Conservation (phyloP, 2,888 invertebrate species). For the Hofmannophila pseudospretella region DNA sequence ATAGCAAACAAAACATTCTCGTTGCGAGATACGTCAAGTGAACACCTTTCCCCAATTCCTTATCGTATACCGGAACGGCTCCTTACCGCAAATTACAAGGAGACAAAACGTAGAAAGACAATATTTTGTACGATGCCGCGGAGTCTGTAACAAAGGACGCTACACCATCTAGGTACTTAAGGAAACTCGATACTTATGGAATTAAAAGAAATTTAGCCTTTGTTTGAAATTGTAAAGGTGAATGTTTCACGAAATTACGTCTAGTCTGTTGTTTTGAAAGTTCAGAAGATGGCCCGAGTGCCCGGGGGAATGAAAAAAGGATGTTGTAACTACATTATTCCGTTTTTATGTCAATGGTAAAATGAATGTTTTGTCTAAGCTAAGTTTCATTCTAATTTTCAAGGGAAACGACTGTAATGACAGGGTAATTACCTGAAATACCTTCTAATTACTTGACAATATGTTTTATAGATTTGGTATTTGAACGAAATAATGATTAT, state of each 20-base stretch:
- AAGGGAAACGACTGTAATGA: too few relatives aligned
- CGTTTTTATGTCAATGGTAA: too few relatives aligned
- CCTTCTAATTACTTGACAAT: too few relatives aligned
- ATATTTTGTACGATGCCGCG: constrained; percentile 28
- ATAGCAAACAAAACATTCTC: constrained; percentile 28
- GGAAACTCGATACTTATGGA: constrained; percentile 2
- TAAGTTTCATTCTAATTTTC: too few relatives aligned
- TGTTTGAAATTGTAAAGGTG: not conserved
- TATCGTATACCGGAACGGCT: constrained; percentile 35
- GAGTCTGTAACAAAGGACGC: constrained; percentile 22
- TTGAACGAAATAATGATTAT: too few relatives aligned
- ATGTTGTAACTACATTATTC: not conserved
- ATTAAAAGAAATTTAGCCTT: constrained; percentile 1
- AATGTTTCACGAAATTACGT: not conserved
- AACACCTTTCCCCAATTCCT: constrained; percentile 41
- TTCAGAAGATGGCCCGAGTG: not conserved
- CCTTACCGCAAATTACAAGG: constrained; percentile 37
- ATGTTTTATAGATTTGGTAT: too few relatives aligned
- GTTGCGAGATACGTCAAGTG: constrained; percentile 29
- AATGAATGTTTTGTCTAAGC: too few relatives aligned
- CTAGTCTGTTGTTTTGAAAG: not conserved
- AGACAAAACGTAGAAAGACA: constrained; percentile 38
- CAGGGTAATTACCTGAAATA: too few relatives aligned
- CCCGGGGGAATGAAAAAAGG: not conserved
- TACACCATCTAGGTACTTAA: constrained; percentile 7